A percentile compares a stretch with the other conserved stretches of the same genome.
Conservation (phyloP, 2,888 invertebrate genomes). For the Polydrusus cervinus region DNA sequence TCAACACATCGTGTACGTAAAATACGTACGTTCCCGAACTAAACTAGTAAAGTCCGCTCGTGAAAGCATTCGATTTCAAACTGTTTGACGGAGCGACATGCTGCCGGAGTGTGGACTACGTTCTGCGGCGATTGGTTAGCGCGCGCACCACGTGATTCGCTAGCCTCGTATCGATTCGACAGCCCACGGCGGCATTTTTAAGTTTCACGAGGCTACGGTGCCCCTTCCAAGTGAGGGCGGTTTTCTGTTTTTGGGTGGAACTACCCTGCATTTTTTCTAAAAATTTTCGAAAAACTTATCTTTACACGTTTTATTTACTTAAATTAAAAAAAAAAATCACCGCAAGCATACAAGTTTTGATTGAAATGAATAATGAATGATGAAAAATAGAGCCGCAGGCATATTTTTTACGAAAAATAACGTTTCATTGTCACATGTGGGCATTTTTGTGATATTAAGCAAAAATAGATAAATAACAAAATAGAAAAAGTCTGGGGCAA, state of each 20-base stretch:
- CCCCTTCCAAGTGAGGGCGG: constrained; percentile 64
- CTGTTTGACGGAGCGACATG: constrained; percentile 68
- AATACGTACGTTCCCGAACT: constrained; percentile 64
- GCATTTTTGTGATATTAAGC: too few relatives aligned
- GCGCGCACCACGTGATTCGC: constrained; percentile 76
- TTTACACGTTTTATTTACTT: neutral
- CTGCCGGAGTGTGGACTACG: constrained; percentile 62
- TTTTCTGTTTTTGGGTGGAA: constrained; percentile 53
- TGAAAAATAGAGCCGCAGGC: too few relatives aligned
- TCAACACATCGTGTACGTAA: constrained; percentile 73
- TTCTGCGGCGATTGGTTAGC: constrained; percentile 67
- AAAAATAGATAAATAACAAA: too few relatives aligned
- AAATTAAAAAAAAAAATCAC: too few relatives aligned
- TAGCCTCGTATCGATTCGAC: constrained; percentile 84
- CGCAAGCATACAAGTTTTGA: too few relatives aligned
- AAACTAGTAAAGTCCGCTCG: constrained; percentile 62
- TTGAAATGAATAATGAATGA: too few relatives aligned
- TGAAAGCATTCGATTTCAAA: constrained; percentile 68
- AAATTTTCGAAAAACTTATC: constrained; percentile 33
- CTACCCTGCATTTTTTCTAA: constrained; percentile 45
- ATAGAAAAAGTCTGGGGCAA: too few relatives aligned
- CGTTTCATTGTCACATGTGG: too few relatives aligned
- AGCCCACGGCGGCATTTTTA: constrained; percentile 88
- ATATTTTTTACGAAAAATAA: too few relatives aligned
- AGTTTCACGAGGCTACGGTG: constrained; percentile 73